Percentiles rank a stretch among this genome's conserved stretches.
Conservation (phyloP, 2,797 vertebrate genomes). For the Buceros bicornis region DNA sequence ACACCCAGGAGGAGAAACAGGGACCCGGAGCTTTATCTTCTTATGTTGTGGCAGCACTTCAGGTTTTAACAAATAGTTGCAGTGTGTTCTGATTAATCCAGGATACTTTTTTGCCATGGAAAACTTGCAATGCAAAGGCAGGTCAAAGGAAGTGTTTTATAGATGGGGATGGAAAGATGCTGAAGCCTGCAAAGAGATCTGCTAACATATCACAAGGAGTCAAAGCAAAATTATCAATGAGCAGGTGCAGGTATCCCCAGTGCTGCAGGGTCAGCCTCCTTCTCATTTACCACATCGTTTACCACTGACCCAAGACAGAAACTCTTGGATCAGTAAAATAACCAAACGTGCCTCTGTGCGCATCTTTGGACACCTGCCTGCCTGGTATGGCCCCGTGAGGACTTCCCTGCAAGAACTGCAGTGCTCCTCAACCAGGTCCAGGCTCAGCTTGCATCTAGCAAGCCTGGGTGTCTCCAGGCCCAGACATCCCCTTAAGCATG, state of each 20-base stretch:
- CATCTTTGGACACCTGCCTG: neutral
- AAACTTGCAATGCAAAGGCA: neutral
- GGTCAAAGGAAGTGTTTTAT: neutral
- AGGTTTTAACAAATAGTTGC: neutral
- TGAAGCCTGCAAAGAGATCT: neutral
- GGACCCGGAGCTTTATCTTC: neutral
- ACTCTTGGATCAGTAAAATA: neutral
- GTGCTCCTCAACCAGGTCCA: neutral
- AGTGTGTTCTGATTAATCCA: neutral
- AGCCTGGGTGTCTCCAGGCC: neutral
- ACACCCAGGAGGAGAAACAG: neutral
- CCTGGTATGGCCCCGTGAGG: neutral
- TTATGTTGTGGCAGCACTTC: rapidly evolving
- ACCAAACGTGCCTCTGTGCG: neutral
- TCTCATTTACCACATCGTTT: neutral
- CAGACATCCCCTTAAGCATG: neutral
- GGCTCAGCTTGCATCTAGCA: neutral
- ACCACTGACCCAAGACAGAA: neutral
- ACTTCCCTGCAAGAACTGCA: neutral
- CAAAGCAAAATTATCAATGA: neutral
- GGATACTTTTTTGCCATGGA: neutral
- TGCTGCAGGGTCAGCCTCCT: neutral
- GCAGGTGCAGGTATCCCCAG: neutral
- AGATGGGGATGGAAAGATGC: neutral
- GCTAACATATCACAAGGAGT: neutral